Evolutionary conservation across 2,888 invertebrate genomes (phyloP).

Genomic region (Lasioglossum morio): DNA sequence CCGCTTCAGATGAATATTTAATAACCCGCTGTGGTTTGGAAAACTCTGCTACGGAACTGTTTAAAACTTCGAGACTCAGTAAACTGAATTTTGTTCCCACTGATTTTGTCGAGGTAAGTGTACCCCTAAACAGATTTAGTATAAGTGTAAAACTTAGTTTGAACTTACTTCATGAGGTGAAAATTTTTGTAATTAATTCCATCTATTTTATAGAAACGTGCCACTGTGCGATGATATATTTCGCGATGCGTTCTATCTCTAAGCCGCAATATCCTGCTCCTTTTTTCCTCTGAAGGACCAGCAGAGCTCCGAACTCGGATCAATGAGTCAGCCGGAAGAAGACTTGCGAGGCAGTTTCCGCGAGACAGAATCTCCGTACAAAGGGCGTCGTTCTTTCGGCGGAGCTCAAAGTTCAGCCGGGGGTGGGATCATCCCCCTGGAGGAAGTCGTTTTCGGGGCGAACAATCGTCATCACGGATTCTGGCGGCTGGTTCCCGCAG

Average conservation of each 20-base stretch:
- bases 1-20: not conserved
- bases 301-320: slow-evolving; percentile 63
- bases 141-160: too few relatives aligned
- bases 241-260: not conserved
- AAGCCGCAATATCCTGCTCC: not conserved
- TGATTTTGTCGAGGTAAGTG: not conserved
- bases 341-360: slow-evolving; percentile 54
- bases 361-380: slow-evolving; percentile 54
- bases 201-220: too few relatives aligned
- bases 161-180: too few relatives aligned
- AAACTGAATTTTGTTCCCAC: not conserved
- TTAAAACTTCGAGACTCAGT: not conserved
- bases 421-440: not conserved
- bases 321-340: slow-evolving; percentile 62
- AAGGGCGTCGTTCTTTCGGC: slow-evolving; percentile 65
- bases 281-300: slow-evolving; percentile 29
- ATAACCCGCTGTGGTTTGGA: slow-evolving; percentile 3
- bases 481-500: slow-evolving; percentile 33
- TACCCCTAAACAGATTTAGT: too few relatives aligned
- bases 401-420: slow-evolving; percentile 57
- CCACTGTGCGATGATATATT: not conserved
- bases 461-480: slow-evolving; percentile 68
- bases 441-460: slow-evolving; percentile 42
- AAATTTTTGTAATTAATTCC: too few relatives aligned
- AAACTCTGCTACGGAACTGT: not conserved